Evolutionary conservation across 2,797 vertebrate species (phyloP), one percentile per base, ranked within the genome.

Genomic region (Taenioides sp.): DNA sequence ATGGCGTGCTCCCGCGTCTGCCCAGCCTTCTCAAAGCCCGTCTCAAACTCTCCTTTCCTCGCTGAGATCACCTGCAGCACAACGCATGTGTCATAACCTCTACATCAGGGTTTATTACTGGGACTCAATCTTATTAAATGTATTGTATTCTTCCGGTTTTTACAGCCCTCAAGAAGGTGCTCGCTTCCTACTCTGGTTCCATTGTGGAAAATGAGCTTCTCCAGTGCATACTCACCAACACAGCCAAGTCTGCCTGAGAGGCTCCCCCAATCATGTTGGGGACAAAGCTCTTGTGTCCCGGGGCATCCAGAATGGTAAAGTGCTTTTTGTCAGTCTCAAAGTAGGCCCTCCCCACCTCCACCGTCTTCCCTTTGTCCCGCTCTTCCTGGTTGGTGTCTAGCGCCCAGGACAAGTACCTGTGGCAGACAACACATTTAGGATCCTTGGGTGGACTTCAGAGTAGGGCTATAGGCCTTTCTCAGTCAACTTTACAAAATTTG

Each of bases 221-320:
- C 14, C 54, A 55, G 9, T 10, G 9, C 6, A 10, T 1, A 28
- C 60, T 62, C 60, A 99, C 98, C 96, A 99, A 90, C 31, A 99
- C 98, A 67, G 98, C 98, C 87, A 99, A 90, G 84, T 99, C 98
- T 68, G 98, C 98, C 90, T 99, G 98, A 54, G 98, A 99, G 60
- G 98, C 97, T 47, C 98, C 98, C 37, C 98, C 98, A 37, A 99
- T 99, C 98, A 99, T 99, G 92, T 99, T 99, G 72, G 98, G 98
- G 71, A 99, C 98, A 82, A 99, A 99, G 91, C 98, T 99, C 93
- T 99, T 99, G 88, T 99, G 98, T 67, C 98, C 98, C 0, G 98
- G 98, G 43, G 98, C 98, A 66, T 99, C 98, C 85, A 99, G 93
- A 87, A 99, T 99, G 77, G 98, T 99, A 91, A 99, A 99, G 81